Evolutionary conservation across 2,888 invertebrate genomes (phyloP), one percentile per base, ranked within the genome.

Genomic region (Drosophila colorata): DNA sequence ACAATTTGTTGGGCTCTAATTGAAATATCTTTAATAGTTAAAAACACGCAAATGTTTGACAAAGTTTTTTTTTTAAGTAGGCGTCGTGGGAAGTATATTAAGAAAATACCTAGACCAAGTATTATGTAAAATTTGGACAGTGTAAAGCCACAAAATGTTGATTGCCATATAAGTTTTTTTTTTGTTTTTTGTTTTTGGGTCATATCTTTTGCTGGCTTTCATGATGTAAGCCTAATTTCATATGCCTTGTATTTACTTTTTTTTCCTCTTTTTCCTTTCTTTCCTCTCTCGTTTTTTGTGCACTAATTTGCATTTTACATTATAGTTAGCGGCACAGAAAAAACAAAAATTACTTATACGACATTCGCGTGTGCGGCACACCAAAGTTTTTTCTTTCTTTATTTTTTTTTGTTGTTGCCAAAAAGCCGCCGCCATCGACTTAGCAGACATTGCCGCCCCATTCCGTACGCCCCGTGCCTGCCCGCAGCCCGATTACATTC

Each of bases 241-340:
- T 64, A 63, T 58, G 74, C 68, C 67, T 80, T 69, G 59, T 58
- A 47, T 55, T 65, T 63, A 44, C 46, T 57, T 47, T 52, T 59
- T 48, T 43, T 25, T 23, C 23, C 13, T 33, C 33, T 33, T 51
- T 49, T 44, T 60, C 40, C 31, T 37, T 48, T 25, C 16, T 47
- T 59, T 48, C 47, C 44, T 60, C 51, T 64, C 44, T 37, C 4
- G 20, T 20, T 53, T 55, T 57, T 18, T 48, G 43, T 73, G 59
- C 64, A 63, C 69, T 71, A 80, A 86, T 83, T 83, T 83, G 87
- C 87, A 83, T 83, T 83, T 83, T 74, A 70, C 73, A 73, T 78
- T 83, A 76, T 78, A 73, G 49, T 66, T 67, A 49, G 55, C 44
- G 33, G 47, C 63, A 46, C 28, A 28, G 28, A 28, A 53, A 64